Conservation (phyloP, 2,797 vertebrate genomes). For the Chloroceryle inda region DNA sequence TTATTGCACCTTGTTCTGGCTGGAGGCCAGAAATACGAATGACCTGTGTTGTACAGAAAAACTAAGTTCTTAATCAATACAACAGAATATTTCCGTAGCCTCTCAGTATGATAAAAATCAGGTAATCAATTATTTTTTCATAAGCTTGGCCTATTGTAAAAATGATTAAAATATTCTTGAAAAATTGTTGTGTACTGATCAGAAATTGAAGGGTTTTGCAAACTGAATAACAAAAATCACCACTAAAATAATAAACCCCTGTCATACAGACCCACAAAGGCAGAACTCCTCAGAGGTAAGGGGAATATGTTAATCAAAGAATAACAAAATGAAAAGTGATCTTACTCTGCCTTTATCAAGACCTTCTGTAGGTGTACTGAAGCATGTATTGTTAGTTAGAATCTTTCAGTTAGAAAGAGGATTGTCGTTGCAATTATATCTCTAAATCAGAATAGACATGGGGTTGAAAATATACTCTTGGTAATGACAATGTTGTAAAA, state of each 20-base stretch:
- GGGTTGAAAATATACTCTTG: slow-evolving; percentile 32
- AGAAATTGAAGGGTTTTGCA: slow-evolving; percentile 24
- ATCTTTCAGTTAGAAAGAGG: not conserved
- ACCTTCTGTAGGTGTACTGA: not conserved
- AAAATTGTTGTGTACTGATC: slow-evolving; percentile 22
- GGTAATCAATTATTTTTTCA: slow-evolving; percentile 38
- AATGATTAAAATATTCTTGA: slow-evolving; percentile 36
- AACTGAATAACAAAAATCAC: not conserved
- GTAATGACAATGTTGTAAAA: slow-evolving; percentile 9
- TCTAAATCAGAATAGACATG: not conserved
- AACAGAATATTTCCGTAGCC: slow-evolving; percentile 15
- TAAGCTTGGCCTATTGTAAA: slow-evolving; percentile 3
- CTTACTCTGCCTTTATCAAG: slow-evolving; percentile 10
- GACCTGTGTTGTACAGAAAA: slow-evolving; percentile 10
- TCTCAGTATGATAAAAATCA: slow-evolving; percentile 34
- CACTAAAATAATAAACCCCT: slow-evolving; percentile 19
- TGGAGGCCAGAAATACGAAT: not conserved
- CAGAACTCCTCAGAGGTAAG: not conserved
- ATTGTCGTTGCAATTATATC: slow-evolving; percentile 26
- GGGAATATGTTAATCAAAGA: not conserved
- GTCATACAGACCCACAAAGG: not conserved
- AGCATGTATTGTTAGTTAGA: not conserved
- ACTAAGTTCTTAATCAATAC: slow-evolving; percentile 48
- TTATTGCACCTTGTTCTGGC: not conserved
- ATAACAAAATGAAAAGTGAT: slow-evolving; percentile 17